These are phyloP conservation scores for Antedon mediterranea DNA, from an alignment of 53 echinoderm and acorn worm genomes.

Conservation along the genomic window DNA sequence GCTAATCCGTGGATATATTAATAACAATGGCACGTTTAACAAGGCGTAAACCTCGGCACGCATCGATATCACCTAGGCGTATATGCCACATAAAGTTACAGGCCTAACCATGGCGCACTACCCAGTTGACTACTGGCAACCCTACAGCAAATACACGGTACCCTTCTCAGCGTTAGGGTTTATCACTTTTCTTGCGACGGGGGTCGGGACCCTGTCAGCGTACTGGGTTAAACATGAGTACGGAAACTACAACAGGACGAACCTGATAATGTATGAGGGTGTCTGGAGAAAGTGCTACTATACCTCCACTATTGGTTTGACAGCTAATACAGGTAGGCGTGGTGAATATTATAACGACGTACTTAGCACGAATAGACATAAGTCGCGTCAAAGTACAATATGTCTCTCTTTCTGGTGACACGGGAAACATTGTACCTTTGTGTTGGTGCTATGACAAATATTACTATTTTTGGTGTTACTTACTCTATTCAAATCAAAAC, in stretches of 20 bases:
- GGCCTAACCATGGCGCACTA: background rate
- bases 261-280: background rate
- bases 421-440: too few relatives aligned
- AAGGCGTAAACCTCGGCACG: too few relatives aligned
- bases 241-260: background rate
- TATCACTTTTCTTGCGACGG: conserved; percentile 12
- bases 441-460: too few relatives aligned
- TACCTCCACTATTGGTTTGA: background rate
- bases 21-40: too few relatives aligned
- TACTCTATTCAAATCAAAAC: too few relatives aligned
- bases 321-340: background rate
- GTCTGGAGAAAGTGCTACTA: background rate
- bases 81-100: too few relatives aligned
- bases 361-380: too few relatives aligned
- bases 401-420: too few relatives aligned
- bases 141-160: conserved; percentile 10
- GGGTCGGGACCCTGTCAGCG: conserved; percentile 14
- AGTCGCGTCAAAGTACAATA: too few relatives aligned
- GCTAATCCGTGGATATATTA: too few relatives aligned
- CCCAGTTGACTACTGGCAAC: conserved; percentile 7
- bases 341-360: background rate
- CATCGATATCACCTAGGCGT: too few relatives aligned
- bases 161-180: conserved; percentile 16
- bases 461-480: too few relatives aligned
- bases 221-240: conserved; percentile 17